Evolutionary conservation across 1,140 invertebrate species (phyloP), one percentile per base, ranked within the genome.

Genomic region (Frieseomelitta varia): DNA sequence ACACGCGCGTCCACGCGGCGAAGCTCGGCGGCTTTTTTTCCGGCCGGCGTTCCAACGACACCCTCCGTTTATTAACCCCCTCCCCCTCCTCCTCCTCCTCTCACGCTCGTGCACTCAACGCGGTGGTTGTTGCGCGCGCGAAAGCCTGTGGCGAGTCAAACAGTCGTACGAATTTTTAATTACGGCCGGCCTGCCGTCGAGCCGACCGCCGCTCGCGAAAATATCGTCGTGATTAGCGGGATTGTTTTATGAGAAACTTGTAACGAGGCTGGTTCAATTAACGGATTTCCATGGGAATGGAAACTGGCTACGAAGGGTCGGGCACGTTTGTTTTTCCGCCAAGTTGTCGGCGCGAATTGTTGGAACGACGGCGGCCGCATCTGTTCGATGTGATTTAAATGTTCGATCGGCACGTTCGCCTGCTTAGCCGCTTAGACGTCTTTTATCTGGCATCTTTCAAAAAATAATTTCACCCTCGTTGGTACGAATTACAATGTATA

Each of bases 181-280:
- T 90, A 86, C 84, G 68, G 75, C 39, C 4, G 58, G n/a, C 67
- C 39, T 47, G 39, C 39, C 39, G 39, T 47, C 39, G 72, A 27
- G 65, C 69, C 78, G 77, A 77, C 75, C 39, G 34, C 39, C 19
- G 19, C 27, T 2, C 53, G n/a, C 8, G 34, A 19, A 58, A 69
- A 77, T 69, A 82, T 90, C 72, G 77, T 65, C 55, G 84, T 84
- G 87, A 90, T 90, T 90, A 90, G 86, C 85, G 85, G 74, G 80
- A 89, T 89, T 90, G 85, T 85, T 83, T 86, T 84, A 71, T 73
- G 88, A 90, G 80, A 87, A 87, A 86, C 81, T 85, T 89, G 85
- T 86, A 88, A 84, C 79, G 88, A 89, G 88, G 71, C 79, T 63
- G 72, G 84, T 81, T 85, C 87, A 87, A 82, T 85, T 85, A 88